Evolutionary conservation across 1,140 invertebrate species (phyloP).

Genomic region (Drosophila fuyamai): DNA sequence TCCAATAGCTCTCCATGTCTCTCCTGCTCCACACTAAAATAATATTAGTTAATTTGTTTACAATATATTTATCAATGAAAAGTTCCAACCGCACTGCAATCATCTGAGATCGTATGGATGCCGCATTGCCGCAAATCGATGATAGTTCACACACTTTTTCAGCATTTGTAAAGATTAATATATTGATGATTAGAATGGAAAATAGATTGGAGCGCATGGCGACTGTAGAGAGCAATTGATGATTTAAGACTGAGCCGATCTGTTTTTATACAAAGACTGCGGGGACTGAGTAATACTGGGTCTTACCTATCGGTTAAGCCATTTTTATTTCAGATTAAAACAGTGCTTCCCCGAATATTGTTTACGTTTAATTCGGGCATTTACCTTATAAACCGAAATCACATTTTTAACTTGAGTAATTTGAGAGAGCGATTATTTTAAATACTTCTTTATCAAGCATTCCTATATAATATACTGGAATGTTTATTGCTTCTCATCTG

Average conservation of each 20-base stretch:
- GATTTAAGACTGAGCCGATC: conserved; percentile 2
- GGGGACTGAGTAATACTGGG: neutral
- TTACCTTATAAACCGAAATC: no score
- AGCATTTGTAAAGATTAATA: neutral
- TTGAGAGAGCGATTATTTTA: neutral
- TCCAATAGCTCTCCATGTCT: conserved; percentile 27
- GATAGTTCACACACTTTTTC: conserved; percentile 33
- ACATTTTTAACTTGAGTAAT: no score
- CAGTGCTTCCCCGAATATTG: conserved; percentile 9
- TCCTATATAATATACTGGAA: neutral
- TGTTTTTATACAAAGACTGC: conserved; percentile 1
- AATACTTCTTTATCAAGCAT: neutral
- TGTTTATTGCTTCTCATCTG: neutral
- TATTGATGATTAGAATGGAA: conserved; percentile 4
- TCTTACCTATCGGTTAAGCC: neutral
- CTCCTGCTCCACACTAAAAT: conserved; percentile 31
- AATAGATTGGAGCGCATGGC: conserved; percentile 1
- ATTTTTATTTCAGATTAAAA: conserved; percentile 1
- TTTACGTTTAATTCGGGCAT: neutral
- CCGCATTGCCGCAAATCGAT: conserved; percentile 30
- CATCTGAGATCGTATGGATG: conserved; percentile 39
- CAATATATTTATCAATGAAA: neutral
- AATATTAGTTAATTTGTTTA: no score
- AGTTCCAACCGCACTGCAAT: conserved; percentile 21
- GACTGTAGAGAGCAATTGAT: neutral